Evolutionary conservation across 2,113 vertebrate genomes (phyloP), one percentile per base, ranked within the genome.

Genomic region (Terrapene triunguis): DNA sequence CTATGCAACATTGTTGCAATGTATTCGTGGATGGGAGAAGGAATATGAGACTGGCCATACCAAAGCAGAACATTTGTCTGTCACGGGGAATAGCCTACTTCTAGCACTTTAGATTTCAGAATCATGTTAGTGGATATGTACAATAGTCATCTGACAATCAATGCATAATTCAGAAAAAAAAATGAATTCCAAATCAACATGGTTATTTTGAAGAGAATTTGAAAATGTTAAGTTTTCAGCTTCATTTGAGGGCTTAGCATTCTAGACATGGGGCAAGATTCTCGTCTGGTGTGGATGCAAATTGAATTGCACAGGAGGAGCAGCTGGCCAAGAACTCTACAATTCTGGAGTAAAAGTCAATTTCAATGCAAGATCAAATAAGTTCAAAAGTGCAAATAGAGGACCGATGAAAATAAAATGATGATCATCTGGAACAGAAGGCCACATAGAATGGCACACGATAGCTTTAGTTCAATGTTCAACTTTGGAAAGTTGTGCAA

Each of bases 401-500:
- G 32, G 10, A 76, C 65, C 88, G 80, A 48, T 95, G 44, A 93
- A 84, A 96, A 89, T 96, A 90, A 92, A 65, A 65, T 89, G 48
- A 84, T 90, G 93, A 65, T 96, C 92, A 94, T 92, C 95, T 96
- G 94, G 90, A 91, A 91, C 55, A 88, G 82, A 24, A 82, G 50
- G 83, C 22, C 86, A 82, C 0, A 0, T 74, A 83, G 87, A 92
- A 93, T 88, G 44, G 80, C 81, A 93, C n/a, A 42, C 90, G 83
- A 85, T 2, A 1, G 35, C 84, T 95, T 79, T 82, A 85, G 93
- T 93, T 90, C 94, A 97, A 59, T 92, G 92, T 92, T n/a, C 87
- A 93, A 74, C 35, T 96, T 95, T 87, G 35, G 50, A 91, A 92
- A 97, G 85, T 92, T 92, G 87, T 93, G 92, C 87, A 81, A 84